A percentile compares a stretch with the other conserved stretches of the same genome.
Evolutionary conservation across 2,797 vertebrate species (phyloP).

Genomic region (Phoxinus dragarum): DNA sequence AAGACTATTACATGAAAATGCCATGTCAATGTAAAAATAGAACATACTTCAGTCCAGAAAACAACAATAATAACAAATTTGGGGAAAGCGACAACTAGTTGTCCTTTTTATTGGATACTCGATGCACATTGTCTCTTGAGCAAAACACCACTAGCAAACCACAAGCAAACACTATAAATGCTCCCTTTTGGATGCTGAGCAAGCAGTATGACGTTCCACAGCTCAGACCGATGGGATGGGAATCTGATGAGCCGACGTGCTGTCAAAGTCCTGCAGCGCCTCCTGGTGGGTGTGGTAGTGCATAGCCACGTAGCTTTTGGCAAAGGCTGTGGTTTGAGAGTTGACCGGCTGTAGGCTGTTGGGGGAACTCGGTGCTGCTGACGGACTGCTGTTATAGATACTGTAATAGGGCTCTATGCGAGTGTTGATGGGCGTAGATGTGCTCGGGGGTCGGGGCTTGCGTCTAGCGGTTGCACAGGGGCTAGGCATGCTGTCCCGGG

Average conservation of each 20-base stretch:
- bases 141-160: conserved; percentile 42
- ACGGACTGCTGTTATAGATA: conserved; percentile 93
- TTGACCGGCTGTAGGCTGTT: conserved; percentile 84
- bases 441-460: conserved; percentile 87
- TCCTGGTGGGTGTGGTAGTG: conserved; percentile 88
- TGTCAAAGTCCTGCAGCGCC: conserved; percentile 83
- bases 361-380: conserved; percentile 83
- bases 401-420: conserved; percentile 97
- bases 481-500: conserved; percentile 87
- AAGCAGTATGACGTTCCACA: conserved; percentile 5
- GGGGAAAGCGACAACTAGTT: conserved; percentile 34
- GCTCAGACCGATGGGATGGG: conserved; percentile 88
- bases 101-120: neutral
- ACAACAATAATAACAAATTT: conserved; percentile 55
- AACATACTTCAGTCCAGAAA: conserved; percentile 57
- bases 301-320: conserved; percentile 89
- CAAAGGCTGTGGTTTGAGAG: conserved; percentile 84
- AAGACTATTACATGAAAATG: conserved; percentile 69
- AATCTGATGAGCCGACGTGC: conserved; percentile 84
- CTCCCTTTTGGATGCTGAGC: conserved; percentile 27
- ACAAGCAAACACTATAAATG: conserved; percentile 31
- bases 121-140: conserved; percentile 33
- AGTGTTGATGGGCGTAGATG: conserved; percentile 94
- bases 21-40: conserved; percentile 65
- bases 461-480: conserved; percentile 80